phyloP scores from a whole-genome alignment of 2,888 invertebrate species.

The Cloeon dipterum region DNA sequence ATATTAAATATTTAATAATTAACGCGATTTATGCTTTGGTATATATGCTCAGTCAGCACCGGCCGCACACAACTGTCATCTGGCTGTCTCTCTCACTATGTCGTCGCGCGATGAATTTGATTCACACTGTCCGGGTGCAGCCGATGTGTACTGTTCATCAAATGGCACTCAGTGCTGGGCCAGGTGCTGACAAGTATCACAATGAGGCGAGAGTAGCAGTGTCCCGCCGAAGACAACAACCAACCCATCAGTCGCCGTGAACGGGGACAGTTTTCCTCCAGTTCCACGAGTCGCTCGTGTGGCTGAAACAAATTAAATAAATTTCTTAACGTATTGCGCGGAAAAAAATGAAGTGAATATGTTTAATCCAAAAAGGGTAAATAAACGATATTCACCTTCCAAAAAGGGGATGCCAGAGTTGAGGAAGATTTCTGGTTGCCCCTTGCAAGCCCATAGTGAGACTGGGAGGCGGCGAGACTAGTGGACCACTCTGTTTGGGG shows the following conservation, averaged over 20 bases:
- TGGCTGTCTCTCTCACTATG: too few species aligned
- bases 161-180: too few species aligned
- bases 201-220: too few species aligned
- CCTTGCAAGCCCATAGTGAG: slow-evolving; percentile 5
- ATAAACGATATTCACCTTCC: slow-evolving; percentile 46
- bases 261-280: slow-evolving; percentile 35
- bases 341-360: slow-evolving; percentile 5
- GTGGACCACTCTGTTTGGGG: not conserved
- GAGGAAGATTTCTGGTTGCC: slow-evolving; percentile 29
- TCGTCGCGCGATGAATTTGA: slow-evolving; percentile 18
- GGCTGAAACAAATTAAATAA: slow-evolving; percentile 25
- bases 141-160: too few species aligned
- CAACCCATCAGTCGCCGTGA: slow-evolving; percentile 38
- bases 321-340: too few species aligned
- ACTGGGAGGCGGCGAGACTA: too few species aligned
- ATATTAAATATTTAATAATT: too few species aligned
- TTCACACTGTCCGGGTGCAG: too few species aligned
- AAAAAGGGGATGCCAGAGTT: slow-evolving; percentile 67
- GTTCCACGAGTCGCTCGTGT: slow-evolving; percentile 38
- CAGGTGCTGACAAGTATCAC: too few species aligned
- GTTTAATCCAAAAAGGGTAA: not conserved
- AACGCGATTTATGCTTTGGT: too few species aligned
- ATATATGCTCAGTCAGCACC: too few species aligned
- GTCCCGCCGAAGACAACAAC: slow-evolving; percentile 22
- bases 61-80: too few species aligned